Base-by-base conservation (phyloP, 2,797 vertebrate genomes). In the Hippoglossus hippoglossus region DNA sequence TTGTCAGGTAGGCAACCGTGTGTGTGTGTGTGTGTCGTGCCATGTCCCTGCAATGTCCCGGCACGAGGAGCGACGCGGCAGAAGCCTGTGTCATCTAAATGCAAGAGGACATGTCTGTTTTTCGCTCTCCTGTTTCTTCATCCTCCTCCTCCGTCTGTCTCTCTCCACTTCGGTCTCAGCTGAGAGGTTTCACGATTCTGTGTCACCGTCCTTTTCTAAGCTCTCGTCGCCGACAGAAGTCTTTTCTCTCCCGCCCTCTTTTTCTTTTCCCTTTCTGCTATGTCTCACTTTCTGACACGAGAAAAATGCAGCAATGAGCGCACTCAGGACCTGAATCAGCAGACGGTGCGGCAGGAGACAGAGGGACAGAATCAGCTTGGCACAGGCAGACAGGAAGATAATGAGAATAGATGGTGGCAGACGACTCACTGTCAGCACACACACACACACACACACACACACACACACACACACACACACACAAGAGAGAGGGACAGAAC, bases 351-450 rank as follows among this genome's bases (percentile, higher is more conserved):
- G 62, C 74, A 57, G 70, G 75, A 79, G 83, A 86, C 73, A 64
- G 76, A 62, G 28, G 73, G 80, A 82, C 79, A 76, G 70, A 75
- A 80, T 75, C 66, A 64, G 63, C 71, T 63, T 71, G 70, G 77
- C 67, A 70, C 58, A 12, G 73, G 61, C 52, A 77, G 89, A 87
- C 75, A 67, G 64, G 68, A 34, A 79, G 76, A 86, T 91, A 92
- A 92, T 87, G 89, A 91, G 90, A 86, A 91, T 82, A 77, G 87
- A 91, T 86, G 69, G 84, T 7, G 59, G 66, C 73, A 67, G 77
- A 71, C 41, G n/a, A 67, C 57, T 44, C 15, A 80, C 64, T 67
- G 82, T 80, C 86, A 87, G 83, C 67, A 69, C 63, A 57, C 74
- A 56, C 79, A 74, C 68, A 83, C 49, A 46, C n/a, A 64, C 24